Percentiles rank a stretch among this genome's conserved stretches.
Evolutionary conservation across 2,888 invertebrate species (phyloP).

Genomic region (Latheticus oryzae): DNA sequence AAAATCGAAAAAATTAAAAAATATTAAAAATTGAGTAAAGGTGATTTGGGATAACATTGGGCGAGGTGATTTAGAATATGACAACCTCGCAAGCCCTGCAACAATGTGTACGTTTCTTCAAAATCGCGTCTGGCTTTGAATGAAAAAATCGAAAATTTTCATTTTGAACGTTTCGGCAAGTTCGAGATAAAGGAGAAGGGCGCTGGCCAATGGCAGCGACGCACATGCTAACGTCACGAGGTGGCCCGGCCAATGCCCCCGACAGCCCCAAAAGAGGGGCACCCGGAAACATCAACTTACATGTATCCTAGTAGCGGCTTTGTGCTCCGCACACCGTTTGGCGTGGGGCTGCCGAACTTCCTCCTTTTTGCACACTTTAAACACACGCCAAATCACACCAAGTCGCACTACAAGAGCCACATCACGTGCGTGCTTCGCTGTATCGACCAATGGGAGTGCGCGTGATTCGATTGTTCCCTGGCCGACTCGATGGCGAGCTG

Average conservation of each 20-base stretch:
- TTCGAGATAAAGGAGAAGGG: conserved; percentile 41
- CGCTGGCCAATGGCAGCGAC: conserved; percentile 55
- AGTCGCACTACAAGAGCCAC: conserved; percentile 36
- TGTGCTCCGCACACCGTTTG: neutral
- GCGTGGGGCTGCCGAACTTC: neutral
- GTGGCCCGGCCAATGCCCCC: conserved; percentile 58
- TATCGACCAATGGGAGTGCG: conserved; percentile 58
- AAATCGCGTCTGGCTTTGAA: conserved; percentile 9
- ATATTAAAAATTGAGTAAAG: conserved; percentile 1
- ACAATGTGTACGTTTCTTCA: conserved; percentile 47
- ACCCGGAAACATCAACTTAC: neutral
- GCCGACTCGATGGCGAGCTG: conserved; percentile 38
- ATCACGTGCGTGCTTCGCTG: conserved; percentile 56
- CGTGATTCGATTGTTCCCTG: conserved; percentile 46
- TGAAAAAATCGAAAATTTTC: conserved; percentile 10
- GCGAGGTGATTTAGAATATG: conserved; percentile 44
- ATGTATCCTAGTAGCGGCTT: no score
- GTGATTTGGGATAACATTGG: conserved; percentile 1
- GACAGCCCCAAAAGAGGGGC: conserved; percentile 6
- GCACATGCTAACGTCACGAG: conserved; percentile 62
- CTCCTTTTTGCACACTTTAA: conserved; percentile 5
- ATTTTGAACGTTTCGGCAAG: neutral
- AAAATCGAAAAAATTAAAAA: neutral
- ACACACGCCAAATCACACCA: conserved; percentile 7
- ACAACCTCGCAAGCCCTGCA: conserved; percentile 56